These are phyloP conservation scores for Pelobates cultripes DNA, from an alignment of 2,797 vertebrate species.

Conservation along the genomic window DNA sequence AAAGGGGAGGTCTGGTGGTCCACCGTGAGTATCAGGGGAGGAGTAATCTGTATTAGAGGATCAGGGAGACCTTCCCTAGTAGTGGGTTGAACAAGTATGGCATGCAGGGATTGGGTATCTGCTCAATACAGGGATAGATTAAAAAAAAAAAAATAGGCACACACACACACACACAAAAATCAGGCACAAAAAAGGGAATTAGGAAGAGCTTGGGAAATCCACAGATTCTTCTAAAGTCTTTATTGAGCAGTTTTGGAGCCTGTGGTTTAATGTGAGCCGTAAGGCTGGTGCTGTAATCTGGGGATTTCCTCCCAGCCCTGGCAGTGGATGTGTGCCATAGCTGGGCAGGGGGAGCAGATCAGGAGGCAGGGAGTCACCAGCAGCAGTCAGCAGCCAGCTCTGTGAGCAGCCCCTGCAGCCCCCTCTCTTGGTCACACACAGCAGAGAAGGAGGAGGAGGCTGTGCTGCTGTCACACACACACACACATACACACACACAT, in stretches of 20 bases:
- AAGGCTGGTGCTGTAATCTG: background rate
- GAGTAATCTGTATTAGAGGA: constrained; percentile 27
- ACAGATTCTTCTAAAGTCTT: background rate
- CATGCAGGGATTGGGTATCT: constrained; percentile 11
- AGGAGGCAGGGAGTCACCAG: constrained; percentile 12
- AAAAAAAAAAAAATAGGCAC: background rate
- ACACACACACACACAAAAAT: too few relatives aligned
- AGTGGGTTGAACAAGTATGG: constrained; percentile 32
- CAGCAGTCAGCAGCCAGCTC: background rate
- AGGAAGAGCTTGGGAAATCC: background rate
- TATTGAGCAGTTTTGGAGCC: background rate
- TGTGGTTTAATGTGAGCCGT: background rate
- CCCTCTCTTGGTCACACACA: constrained; percentile 47
- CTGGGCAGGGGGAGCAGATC: constrained; percentile 13
- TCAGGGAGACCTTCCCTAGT: constrained; percentile 35
- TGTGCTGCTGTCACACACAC: constrained; percentile 44
- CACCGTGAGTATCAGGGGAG: constrained; percentile 37
- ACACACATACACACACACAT: constrained; percentile 1
- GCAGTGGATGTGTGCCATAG: background rate
- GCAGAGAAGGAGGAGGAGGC: constrained; percentile 35
- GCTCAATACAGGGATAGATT: constrained; percentile 25
- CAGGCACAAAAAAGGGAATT: too few relatives aligned
- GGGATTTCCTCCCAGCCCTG: constrained; percentile 31
- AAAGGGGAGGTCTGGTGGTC: constrained; percentile 37
- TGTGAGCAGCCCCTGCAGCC: constrained; percentile 33